phyloP scores from a whole-genome alignment of 2,888 invertebrate species.

The Agonopterix alstromeriana region DNA sequence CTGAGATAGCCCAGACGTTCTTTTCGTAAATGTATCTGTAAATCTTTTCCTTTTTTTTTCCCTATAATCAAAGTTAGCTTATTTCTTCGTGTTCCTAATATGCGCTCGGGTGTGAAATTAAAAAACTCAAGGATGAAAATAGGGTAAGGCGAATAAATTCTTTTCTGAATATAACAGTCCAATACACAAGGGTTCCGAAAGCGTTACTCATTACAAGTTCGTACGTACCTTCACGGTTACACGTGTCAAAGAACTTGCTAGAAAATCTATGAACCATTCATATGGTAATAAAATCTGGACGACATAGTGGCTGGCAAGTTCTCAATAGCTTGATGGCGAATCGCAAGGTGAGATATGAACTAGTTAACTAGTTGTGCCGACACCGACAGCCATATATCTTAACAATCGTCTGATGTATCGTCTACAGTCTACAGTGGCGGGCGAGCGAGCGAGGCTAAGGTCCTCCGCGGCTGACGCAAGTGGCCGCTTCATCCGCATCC shows the following conservation, averaged over 20 bases:
- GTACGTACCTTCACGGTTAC: constrained; percentile 1
- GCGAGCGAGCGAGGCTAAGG: constrained; percentile 46
- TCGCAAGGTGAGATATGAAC: constrained; percentile 19
- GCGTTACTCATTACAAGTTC: constrained; percentile 12
- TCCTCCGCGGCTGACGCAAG: constrained; percentile 60
- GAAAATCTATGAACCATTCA: constrained; percentile 4
- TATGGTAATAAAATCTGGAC: background rate
- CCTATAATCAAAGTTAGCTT: constrained; percentile 18
- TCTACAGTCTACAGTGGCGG: constrained; percentile 30
- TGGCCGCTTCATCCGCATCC: constrained; percentile 44
- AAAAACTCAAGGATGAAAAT: constrained; percentile 32
- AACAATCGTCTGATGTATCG: constrained; percentile 56
- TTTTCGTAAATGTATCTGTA: background rate
- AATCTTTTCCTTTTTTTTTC: constrained; percentile 2
- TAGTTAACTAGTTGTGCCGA: constrained; percentile 18
- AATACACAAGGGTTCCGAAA: constrained; percentile 17
- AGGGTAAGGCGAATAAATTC: constrained; percentile 18
- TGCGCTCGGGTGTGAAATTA: constrained; percentile 41
- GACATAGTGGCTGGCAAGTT: constrained; percentile 6
- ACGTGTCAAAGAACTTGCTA: background rate
- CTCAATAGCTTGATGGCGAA: constrained; percentile 29
- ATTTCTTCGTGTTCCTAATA: constrained; percentile 23
- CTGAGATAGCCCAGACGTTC: background rate
- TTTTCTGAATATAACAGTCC: constrained; percentile 25
- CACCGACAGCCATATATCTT: constrained; percentile 39